Evolutionary conservation across 1,140 invertebrate species (phyloP).

Genomic region (Drosophila hydei): DNA sequence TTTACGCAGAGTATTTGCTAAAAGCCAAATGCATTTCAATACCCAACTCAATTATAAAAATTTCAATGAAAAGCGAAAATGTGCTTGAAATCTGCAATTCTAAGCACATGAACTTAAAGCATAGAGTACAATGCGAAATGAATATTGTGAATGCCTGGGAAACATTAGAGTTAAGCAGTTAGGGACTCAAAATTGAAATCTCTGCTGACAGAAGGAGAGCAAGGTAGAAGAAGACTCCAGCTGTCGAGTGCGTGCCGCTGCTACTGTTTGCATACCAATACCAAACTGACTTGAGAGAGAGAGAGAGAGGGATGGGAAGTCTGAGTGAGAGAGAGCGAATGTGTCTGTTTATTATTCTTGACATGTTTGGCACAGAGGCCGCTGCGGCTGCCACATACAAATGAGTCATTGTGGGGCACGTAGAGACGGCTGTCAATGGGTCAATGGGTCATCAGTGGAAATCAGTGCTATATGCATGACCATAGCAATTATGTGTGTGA

Average conservation of each 20-base stretch:
- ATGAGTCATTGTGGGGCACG: conserved; percentile 74
- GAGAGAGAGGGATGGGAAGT: conserved; percentile 29
- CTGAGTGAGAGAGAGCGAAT: conserved; percentile 7
- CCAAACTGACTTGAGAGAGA: conserved; percentile 26
- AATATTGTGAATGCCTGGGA: conserved; percentile 5
- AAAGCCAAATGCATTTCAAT: too few relatives aligned
- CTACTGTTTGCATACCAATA: conserved; percentile 75
- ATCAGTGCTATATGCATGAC: conserved; percentile 3
- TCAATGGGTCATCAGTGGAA: conserved; percentile 62
- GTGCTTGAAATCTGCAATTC: background rate
- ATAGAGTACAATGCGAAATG: background rate
- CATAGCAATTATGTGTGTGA: background rate
- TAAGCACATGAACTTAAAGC: background rate
- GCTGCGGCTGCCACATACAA: conserved; percentile 71
- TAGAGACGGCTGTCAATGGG: conserved; percentile 56
- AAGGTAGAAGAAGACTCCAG: conserved; percentile 17
- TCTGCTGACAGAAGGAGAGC: conserved; percentile 45
- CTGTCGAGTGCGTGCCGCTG: conserved; percentile 14
- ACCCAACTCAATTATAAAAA: background rate
- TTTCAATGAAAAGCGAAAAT: background rate
- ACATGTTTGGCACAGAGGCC: conserved; percentile 59
- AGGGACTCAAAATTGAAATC: conserved; percentile 65
- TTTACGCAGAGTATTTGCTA: too few relatives aligned
- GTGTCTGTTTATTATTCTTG: conserved; percentile 67
- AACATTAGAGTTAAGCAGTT: conserved; percentile 9